These are phyloP conservation scores for Troides helena DNA, from an alignment of 2,888 invertebrate species.

Conservation along the genomic window DNA sequence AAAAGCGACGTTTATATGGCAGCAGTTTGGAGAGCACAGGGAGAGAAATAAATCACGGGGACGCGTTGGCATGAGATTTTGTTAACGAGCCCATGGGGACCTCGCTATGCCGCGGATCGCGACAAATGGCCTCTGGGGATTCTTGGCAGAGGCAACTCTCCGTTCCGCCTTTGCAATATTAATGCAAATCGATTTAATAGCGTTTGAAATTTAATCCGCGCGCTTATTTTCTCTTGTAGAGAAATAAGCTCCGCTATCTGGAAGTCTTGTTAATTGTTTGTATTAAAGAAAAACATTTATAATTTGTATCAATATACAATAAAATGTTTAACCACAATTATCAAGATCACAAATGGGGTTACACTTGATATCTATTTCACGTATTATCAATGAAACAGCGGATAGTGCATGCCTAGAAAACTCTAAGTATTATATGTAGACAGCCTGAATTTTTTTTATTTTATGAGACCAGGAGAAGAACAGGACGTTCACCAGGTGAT, in stretches of 20 bases:
- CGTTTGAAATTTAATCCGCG: constrained; percentile 60
- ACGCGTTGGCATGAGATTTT: constrained; percentile 54
- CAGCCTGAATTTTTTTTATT: no score
- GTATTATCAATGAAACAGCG: no score
- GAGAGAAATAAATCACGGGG: constrained; percentile 64
- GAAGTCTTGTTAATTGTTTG: no score
- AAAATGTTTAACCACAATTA: no score
- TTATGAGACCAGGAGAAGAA: no score
- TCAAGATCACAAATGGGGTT: no score
- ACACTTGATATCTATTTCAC: no score
- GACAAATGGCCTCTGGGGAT: constrained; percentile 70
- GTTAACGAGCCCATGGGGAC: constrained; percentile 65
- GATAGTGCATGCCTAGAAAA: no score
- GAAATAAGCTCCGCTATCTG: neutral
- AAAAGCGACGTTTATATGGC: constrained; percentile 78
- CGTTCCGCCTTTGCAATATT: constrained; percentile 43
- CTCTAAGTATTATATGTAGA: no score
- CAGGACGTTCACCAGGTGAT: no score
- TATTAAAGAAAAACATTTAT: neutral
- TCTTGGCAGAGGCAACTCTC: constrained; percentile 29
- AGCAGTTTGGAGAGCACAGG: constrained; percentile 59
- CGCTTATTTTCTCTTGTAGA: neutral
- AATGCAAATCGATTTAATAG: constrained; percentile 60
- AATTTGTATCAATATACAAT: no score
- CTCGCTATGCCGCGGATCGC: constrained; percentile 41